Conservation (phyloP, 2,113 vertebrate species). For the Drymodes brunneopygia region DNA sequence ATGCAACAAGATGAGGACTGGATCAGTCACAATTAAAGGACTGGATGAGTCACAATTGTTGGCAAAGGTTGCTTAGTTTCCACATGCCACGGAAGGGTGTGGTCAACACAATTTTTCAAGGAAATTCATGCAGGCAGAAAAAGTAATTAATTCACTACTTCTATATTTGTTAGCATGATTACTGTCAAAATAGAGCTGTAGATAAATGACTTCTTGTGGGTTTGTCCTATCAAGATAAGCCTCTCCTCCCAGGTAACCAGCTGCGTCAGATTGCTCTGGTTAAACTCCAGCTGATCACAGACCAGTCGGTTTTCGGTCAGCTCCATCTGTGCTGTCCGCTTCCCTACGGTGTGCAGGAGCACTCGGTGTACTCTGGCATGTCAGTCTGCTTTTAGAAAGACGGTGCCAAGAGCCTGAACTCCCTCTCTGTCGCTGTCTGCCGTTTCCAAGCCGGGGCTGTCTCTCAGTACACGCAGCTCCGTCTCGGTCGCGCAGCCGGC, state of each 20-base stretch:
- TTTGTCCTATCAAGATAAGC: neutral
- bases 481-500: rapidly evolving
- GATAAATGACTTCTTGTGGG: neutral
- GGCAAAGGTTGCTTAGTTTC: neutral
- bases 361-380: rapidly evolving
- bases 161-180: neutral
- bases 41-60: neutral
- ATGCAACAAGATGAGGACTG: neutral
- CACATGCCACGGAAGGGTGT: neutral
- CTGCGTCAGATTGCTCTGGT: neutral
- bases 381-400: neutral
- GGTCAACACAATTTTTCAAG: neutral
- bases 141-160: neutral
- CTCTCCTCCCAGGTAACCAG: neutral
- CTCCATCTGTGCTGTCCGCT: rapidly evolving
- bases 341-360: rapidly evolving
- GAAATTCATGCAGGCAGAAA: neutral
- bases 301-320: rapidly evolving
- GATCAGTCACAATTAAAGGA: neutral
- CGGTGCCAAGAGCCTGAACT: neutral
- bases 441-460: no score
- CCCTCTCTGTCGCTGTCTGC: rapidly evolving
- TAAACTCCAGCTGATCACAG: neutral
- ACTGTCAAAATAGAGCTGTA: neutral
- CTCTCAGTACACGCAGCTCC: rapidly evolving